Percentiles rank a stretch among this genome's conserved stretches.
Evolutionary conservation across 2,888 invertebrate species (phyloP).

Genomic region (Hypercompe scribonia): DNA sequence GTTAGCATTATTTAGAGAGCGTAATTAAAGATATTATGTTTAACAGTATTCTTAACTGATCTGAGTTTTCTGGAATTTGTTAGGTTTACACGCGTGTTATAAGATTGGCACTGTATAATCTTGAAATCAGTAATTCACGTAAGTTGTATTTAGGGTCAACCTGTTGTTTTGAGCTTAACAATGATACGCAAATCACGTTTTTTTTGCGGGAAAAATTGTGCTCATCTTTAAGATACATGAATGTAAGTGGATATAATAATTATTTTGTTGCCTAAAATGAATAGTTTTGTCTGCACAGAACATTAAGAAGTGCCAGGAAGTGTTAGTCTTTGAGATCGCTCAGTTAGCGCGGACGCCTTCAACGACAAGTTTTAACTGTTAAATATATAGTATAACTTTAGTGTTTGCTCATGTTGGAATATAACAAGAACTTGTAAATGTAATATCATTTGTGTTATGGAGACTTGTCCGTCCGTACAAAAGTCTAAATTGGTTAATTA

Average conservation of each 20-base stretch:
- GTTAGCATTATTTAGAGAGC: neutral
- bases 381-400: neutral
- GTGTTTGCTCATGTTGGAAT: neutral
- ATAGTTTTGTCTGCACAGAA: neutral
- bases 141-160: too few relatives aligned
- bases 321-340: neutral
- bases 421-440: neutral
- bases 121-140: too few relatives aligned
- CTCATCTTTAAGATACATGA: too few relatives aligned
- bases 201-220: too few relatives aligned
- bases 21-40: neutral
- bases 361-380: neutral
- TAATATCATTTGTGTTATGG: constrained; percentile 9
- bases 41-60: constrained; percentile 7
- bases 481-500: constrained; percentile 12
- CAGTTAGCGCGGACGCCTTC: neutral
- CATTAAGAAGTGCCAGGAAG: neutral
- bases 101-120: neutral
- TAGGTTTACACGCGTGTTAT: neutral
- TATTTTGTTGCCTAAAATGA: neutral
- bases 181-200: too few relatives aligned
- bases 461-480: constrained; percentile 50
- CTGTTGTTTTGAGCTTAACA: too few relatives aligned
- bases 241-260: neutral
- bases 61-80: neutral